Evolutionary conservation across 2,888 invertebrate species (phyloP).

Genomic region (Myathropa florea): DNA sequence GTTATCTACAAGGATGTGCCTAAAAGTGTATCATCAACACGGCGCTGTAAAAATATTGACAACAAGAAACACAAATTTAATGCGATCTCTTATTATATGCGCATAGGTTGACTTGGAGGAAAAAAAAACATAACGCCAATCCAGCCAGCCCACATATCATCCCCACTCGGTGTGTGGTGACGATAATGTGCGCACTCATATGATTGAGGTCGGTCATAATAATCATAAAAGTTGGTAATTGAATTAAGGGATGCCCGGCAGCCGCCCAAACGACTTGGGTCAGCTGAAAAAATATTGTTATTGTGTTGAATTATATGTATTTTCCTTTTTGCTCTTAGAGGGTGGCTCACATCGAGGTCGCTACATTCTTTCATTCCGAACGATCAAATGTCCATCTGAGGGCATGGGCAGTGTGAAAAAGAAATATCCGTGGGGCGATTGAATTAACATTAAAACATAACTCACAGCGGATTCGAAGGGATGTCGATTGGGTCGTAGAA

Average conservation of each 20-base stretch:
- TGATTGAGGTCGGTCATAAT: conserved; percentile 72
- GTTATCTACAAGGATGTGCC: too few relatives aligned
- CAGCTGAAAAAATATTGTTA: conserved; percentile 71
- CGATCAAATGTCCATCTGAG: conserved; percentile 57
- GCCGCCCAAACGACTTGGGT: conserved; percentile 65
- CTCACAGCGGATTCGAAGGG: conserved; percentile 59
- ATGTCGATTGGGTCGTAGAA: conserved; percentile 42
- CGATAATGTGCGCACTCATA: conserved; percentile 58
- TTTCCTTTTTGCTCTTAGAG: conserved; percentile 51
- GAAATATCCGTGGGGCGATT: conserved; percentile 62
- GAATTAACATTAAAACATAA: conserved; percentile 70
- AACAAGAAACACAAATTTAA: neutral
- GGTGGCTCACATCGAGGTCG: neutral
- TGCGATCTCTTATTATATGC: neutral
- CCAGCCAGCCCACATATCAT: conserved; percentile 1
- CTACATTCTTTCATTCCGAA: conserved; percentile 10
- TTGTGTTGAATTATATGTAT: conserved; percentile 55
- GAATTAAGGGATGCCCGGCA: conserved; percentile 78
- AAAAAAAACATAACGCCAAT: conserved; percentile 9
- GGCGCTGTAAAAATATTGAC: neutral
- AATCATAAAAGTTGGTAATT: conserved; percentile 79
- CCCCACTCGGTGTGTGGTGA: conserved; percentile 37
- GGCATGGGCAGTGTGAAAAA: conserved; percentile 53
- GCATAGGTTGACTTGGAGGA: conserved; percentile 20
- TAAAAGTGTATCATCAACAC: neutral